Evolutionary conservation across 2,113 vertebrate species (phyloP).

Genomic region (Urocolius indicus): DNA sequence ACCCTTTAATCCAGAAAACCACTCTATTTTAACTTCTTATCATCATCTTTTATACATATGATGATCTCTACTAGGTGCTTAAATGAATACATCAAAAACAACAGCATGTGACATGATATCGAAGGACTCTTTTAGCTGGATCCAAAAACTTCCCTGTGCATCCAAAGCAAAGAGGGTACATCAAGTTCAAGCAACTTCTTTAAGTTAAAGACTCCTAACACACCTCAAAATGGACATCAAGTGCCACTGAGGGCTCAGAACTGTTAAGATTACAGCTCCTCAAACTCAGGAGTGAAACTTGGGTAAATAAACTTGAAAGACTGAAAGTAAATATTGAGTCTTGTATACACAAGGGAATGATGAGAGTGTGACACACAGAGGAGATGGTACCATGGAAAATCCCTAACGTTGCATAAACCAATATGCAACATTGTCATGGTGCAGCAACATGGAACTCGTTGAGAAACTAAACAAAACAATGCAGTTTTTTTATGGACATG

Average conservation of each 20-base stretch:
- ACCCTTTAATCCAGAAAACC: constrained; percentile 2
- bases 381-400: background rate
- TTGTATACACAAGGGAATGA: background rate
- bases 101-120: background rate
- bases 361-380: background rate
- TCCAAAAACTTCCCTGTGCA: background rate
- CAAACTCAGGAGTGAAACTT: background rate
- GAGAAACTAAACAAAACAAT: background rate
- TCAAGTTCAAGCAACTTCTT: background rate
- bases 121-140: background rate
- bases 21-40: background rate
- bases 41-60: background rate
- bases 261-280: background rate
- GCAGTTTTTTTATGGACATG: rapidly evolving
- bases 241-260: background rate
- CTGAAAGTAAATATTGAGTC: background rate
- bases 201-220: background rate
- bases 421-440: background rate
- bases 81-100: background rate
- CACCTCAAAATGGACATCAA: background rate
- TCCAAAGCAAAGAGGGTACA: background rate
- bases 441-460: background rate
- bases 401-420: background rate
- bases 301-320: background rate
- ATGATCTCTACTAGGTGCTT: background rate